Evolutionary conservation across 2,113 vertebrate species (phyloP).

Genomic region (Cebus imitator): DNA sequence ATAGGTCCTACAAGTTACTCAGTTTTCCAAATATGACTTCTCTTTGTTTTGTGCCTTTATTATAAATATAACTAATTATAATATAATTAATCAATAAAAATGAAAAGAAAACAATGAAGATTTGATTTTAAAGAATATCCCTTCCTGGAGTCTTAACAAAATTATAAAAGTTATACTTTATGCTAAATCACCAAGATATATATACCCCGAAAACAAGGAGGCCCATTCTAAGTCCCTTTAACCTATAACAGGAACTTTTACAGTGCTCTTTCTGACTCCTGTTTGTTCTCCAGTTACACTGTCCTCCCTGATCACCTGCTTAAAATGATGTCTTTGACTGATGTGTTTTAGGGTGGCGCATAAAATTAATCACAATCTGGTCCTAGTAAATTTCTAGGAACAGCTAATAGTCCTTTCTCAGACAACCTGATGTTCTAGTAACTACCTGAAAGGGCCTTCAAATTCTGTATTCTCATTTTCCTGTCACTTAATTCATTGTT

Average conservation of each 20-base stretch:
- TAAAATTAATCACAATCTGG: neutral
- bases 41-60: neutral
- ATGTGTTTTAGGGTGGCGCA: neutral
- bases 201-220: neutral
- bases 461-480: neutral
- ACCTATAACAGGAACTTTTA: neutral
- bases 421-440: neutral
- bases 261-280: neutral
- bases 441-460: neutral
- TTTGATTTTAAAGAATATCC: neutral
- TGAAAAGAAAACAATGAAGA: neutral
- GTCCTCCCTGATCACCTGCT: neutral
- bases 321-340: neutral
- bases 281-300: neutral
- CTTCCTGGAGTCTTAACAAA: neutral
- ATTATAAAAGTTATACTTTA: neutral
- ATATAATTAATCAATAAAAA: no score
- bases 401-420: neutral
- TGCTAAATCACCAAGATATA: neutral
- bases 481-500: neutral
- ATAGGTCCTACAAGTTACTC: neutral
- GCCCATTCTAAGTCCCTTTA: neutral
- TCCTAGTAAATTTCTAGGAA: neutral
- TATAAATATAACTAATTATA: neutral
- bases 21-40: neutral